Base-by-base conservation (phyloP, 2,888 invertebrate genomes). In the Dynastes tityus region DNA sequence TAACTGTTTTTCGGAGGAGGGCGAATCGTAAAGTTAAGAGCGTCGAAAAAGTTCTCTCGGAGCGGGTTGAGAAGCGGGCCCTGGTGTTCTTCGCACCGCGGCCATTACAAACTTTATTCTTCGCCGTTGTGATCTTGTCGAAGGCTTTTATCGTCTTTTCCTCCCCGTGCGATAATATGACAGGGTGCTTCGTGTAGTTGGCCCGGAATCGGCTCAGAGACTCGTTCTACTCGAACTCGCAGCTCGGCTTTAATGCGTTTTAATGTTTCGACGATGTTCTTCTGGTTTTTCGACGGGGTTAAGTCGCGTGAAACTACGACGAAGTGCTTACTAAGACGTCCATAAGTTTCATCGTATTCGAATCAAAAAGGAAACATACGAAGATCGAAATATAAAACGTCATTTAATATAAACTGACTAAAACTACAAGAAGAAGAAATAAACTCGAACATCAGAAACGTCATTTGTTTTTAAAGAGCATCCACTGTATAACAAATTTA, bases 21-120 rank as follows among this genome's bases (percentile, higher is more conserved):
- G n/a, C 16, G 79, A 81, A 81, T 79, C 82, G 79, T 77, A 80
- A 82, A 82, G 78, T 79, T 80, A 81, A 82, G 80, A 82, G 80
- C 80, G 78, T 80, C 61, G 68, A 55, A 82, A 82, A 70, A 70
- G 79, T 81, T 81, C 74, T 45, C 74, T 45, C 11, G 53, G 8
- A 40, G 22, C 40, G 29, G 67, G 22, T 8, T 45, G 29, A n/a
- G 70, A 70, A 27, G 77, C 78, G 79, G 77, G 79, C 2, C 45
- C 8, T 45, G 80, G 78, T 77, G 80, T 82, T 82, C 79, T 82
- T 81, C 77, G 80, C 82, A 81, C 8, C 45, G 45, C 82, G 80
- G 80, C 81, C 82, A 79, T 80, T 77, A 82, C 80, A 81, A 82
- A 82, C 82, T 82, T 82, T 82, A 82, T 82, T 80, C 81, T 79